Percentiles rank a stretch among this genome's conserved stretches.
phyloP scores from a whole-genome alignment of 2,888 invertebrate species.

The Pterobdella sp. region DNA sequence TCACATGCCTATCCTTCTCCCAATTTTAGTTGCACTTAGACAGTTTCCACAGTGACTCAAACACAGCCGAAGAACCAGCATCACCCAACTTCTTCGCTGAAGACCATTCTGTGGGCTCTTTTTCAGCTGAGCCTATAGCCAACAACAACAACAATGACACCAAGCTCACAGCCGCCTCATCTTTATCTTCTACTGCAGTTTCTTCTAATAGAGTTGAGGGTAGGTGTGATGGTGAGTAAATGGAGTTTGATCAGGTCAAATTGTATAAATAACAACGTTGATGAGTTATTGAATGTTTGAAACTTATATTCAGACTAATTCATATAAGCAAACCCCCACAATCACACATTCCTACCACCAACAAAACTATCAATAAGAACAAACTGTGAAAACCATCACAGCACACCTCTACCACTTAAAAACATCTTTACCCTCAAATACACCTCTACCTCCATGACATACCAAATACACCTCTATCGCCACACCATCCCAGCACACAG shows the following conservation, averaged over 20 bases:
- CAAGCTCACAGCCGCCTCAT: neutral
- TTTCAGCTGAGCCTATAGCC: neutral
- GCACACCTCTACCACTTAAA: no score
- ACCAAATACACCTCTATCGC: neutral
- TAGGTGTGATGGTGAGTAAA: neutral
- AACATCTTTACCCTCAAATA: no score
- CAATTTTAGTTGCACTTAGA: neutral
- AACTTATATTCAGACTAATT: neutral
- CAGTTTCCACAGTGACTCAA: slow-evolving; percentile 3
- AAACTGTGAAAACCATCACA: no score
- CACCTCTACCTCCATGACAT: no score
- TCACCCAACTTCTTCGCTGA: neutral
- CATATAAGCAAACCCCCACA: neutral
- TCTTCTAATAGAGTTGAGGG: neutral
- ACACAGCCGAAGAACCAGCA: neutral
- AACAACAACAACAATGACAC: slow-evolving; percentile 3
- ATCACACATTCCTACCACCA: neutral
- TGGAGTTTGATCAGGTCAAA: neutral
- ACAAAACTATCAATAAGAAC: no score
- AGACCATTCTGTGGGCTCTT: neutral
- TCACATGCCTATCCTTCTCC: neutral
- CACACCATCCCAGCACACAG: slow-evolving; percentile 1
- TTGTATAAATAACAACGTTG: neutral
- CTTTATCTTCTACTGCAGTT: neutral
- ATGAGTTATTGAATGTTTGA: neutral